phyloP scores from a whole-genome alignment of 1,140 invertebrate genomes.

The Nasonia giraulti region DNA sequence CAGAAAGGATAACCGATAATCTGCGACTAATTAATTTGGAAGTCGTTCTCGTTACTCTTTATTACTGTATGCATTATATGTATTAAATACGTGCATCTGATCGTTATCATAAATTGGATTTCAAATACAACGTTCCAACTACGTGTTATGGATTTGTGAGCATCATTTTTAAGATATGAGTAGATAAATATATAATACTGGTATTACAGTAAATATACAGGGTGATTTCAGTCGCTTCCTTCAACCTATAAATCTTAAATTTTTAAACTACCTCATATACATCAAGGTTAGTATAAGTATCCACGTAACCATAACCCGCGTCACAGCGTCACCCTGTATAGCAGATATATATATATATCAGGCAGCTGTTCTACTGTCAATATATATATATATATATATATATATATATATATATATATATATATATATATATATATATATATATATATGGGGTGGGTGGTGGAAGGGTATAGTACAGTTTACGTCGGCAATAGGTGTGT shows the following conservation, averaged over 20 bases:
- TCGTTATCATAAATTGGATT: slow-evolving; percentile 1
- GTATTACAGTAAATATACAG: slow-evolving; percentile 31
- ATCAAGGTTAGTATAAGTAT: neutral
- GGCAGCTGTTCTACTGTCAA: slow-evolving; percentile 39
- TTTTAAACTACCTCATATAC: no score
- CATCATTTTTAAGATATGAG: slow-evolving; percentile 53
- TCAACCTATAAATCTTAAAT: no score
- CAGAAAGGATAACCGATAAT: slow-evolving; percentile 24
- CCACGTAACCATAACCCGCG: neutral
- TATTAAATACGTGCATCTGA: slow-evolving; percentile 24
- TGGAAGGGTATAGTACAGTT: neutral
- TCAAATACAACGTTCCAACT: slow-evolving; percentile 33
- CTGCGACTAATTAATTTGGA: slow-evolving; percentile 24
- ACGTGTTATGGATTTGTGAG: slow-evolving; percentile 69
- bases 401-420: slow-evolving; percentile 10
- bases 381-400: slow-evolving; percentile 28
- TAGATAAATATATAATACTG: slow-evolving; percentile 1
- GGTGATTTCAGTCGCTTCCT: slow-evolving; percentile 6
- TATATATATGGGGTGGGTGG: slow-evolving; percentile 4
- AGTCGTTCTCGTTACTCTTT: slow-evolving; percentile 1
- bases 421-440: slow-evolving; percentile 19
- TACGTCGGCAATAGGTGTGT: neutral
- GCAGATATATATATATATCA: neutral
- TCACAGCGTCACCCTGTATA: slow-evolving; percentile 35
- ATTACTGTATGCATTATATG: neutral